Percentiles rank a stretch among this genome's conserved stretches.
These are phyloP conservation scores for Hestina assimilis DNA, from an alignment of 1,140 invertebrate genomes.

Conservation along the genomic window DNA sequence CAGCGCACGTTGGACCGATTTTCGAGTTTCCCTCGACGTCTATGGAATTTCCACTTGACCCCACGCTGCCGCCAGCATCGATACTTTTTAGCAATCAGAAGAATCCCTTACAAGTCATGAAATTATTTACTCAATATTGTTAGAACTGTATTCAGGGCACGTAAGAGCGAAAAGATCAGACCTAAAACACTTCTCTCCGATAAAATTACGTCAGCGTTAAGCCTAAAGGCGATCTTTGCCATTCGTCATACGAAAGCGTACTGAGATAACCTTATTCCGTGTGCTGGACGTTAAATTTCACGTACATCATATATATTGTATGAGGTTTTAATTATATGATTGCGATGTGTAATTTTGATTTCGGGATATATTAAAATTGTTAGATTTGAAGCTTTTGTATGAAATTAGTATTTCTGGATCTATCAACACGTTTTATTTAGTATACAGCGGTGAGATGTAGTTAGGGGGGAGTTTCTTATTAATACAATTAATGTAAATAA, in stretches of 20 bases:
- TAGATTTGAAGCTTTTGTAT: too few relatives aligned
- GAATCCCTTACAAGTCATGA: slow-evolving; percentile 27
- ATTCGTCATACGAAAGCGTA: slow-evolving; percentile 13
- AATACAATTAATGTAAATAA: too few relatives aligned
- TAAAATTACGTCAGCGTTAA: slow-evolving; percentile 16
- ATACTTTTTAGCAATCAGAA: slow-evolving; percentile 27
- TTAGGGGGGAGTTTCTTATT: too few relatives aligned
- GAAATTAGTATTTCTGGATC: too few relatives aligned
- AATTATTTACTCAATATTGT: slow-evolving; percentile 28
- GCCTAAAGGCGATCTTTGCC: not conserved
- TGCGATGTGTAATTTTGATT: not conserved
- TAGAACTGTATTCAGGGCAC: slow-evolving; percentile 17
- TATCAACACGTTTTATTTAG: too few relatives aligned
- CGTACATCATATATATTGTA: not conserved
- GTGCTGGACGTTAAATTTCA: not conserved
- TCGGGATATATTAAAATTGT: not conserved
- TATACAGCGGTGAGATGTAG: too few relatives aligned
- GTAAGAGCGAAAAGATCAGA: slow-evolving; percentile 16
- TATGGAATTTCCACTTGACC: not conserved
- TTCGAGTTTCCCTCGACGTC: slow-evolving; percentile 16
- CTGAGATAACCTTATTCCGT: not conserved
- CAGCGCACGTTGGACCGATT: slow-evolving; percentile 18
- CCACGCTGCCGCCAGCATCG: not conserved
- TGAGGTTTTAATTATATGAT: not conserved
- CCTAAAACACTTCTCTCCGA: slow-evolving; percentile 24